A percentile compares a stretch with the other conserved stretches of the same genome.
phyloP scores from a whole-genome alignment of 2,888 invertebrate genomes.

The Sminthurides aquaticus region DNA sequence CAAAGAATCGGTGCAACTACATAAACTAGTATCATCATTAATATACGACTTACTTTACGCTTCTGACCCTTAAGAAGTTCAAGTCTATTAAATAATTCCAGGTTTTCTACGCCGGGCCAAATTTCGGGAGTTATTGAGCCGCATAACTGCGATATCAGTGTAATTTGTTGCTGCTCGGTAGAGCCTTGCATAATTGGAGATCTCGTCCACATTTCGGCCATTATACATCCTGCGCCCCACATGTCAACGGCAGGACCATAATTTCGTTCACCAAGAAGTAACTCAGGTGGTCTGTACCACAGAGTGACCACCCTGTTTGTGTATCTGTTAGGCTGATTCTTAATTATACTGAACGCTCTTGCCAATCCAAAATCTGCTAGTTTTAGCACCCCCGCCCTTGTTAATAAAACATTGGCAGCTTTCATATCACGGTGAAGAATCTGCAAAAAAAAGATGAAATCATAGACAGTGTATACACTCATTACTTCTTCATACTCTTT shows the following conservation, averaged over 20 bases:
- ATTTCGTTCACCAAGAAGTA: slow-evolving; percentile 70
- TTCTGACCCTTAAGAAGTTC: slow-evolving; percentile 80
- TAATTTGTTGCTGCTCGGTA: slow-evolving; percentile 92
- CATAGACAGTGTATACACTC: slow-evolving; percentile 14
- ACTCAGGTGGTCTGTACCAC: slow-evolving; percentile 78
- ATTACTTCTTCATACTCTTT: background rate
- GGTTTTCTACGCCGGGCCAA: slow-evolving; percentile 86
- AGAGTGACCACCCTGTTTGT: slow-evolving; percentile 60
- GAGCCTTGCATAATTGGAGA: slow-evolving; percentile 90
- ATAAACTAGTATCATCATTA: background rate
- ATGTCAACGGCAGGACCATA: slow-evolving; percentile 6
- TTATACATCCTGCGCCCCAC: slow-evolving; percentile 89
- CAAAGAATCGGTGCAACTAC: slow-evolving; percentile 10
- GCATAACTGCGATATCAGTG: slow-evolving; percentile 88
- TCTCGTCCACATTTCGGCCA: slow-evolving; percentile 99
- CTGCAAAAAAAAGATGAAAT: slow-evolving; percentile 48
- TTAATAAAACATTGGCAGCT: slow-evolving; percentile 95
- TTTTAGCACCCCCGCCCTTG: slow-evolving; percentile 87
- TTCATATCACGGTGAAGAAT: slow-evolving; percentile 96
- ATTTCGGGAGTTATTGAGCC: slow-evolving; percentile 88
- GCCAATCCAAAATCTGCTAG: slow-evolving; percentile 97
- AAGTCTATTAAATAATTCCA: slow-evolving; percentile 81
- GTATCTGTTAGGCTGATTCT: slow-evolving; percentile 78
- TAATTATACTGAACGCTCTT: slow-evolving; percentile 80
- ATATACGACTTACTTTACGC: slow-evolving; percentile 53